Evolutionary conservation across 2,888 invertebrate species (phyloP).

Genomic region (Zootermopsis nevadensis): DNA sequence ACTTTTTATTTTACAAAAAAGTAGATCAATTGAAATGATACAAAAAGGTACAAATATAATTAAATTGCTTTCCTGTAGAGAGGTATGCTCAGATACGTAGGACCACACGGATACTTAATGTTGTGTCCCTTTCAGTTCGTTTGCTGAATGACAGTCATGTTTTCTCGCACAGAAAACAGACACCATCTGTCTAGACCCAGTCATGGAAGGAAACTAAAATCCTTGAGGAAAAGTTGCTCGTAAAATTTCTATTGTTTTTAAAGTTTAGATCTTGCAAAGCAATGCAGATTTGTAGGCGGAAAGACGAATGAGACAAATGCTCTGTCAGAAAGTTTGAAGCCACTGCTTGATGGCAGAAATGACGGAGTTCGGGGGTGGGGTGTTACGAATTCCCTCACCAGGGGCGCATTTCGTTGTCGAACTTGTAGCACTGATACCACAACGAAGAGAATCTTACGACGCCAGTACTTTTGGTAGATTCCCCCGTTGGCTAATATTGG

Average conservation of each 20-base stretch:
- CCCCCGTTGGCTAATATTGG: constrained; percentile 19
- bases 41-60: too few species aligned
- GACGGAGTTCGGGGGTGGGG: not conserved
- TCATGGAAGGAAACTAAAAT: too few species aligned
- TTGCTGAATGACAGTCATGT: too few species aligned
- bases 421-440: constrained; percentile 11
- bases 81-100: too few species aligned
- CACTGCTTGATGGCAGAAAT: constrained; percentile 7
- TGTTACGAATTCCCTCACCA: not conserved
- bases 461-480: not conserved
- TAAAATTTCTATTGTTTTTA: not conserved
- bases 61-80: too few species aligned
- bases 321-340: not conserved
- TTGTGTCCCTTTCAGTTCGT: too few species aligned
- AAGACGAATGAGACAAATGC: constrained; percentile 15
- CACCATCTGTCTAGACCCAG: too few species aligned
- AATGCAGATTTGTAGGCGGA: not conserved
- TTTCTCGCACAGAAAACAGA: too few species aligned
- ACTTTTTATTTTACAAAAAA: too few species aligned
- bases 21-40: too few species aligned
- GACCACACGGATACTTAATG: too few species aligned
- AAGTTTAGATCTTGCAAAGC: not conserved
- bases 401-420: constrained; percentile 24
- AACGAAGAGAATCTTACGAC: not conserved
- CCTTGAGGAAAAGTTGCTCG: not conserved